These are phyloP conservation scores for Macrotrachela quadricornifera DNA, from an alignment of 1,140 invertebrate species.

Conservation along the genomic window DNA sequence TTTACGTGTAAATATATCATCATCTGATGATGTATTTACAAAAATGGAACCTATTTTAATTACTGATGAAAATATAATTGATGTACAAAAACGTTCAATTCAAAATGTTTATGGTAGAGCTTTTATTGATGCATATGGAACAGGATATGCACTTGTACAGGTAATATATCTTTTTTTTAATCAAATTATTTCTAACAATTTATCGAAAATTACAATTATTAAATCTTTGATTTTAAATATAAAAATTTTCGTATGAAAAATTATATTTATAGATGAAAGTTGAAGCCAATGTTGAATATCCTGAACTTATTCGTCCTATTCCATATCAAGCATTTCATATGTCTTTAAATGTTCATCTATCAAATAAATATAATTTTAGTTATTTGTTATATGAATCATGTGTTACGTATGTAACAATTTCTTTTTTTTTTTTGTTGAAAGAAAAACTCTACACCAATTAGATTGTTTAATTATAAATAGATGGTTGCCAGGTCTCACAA, in stretches of 20 bases:
- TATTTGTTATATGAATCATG: constrained; percentile 46
- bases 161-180: too few species aligned
- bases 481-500: constrained; percentile 58
- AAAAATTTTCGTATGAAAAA: too few species aligned
- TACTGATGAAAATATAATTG: constrained; percentile 1
- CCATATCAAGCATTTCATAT: constrained; percentile 44
- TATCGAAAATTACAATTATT: too few species aligned
- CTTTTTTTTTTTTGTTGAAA: too few species aligned
- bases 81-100: constrained; percentile 1
- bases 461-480: neutral
- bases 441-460: neutral
- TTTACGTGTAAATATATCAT: neutral
- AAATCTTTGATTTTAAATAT: too few species aligned
- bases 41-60: neutral
- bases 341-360: constrained; percentile 45
- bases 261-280: neutral
- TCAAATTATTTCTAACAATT: too few species aligned
- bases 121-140: constrained; percentile 63
- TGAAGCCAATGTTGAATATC: constrained; percentile 10
- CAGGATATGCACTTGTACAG: constrained; percentile 48
- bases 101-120: constrained; percentile 67
- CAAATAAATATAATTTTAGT: constrained; percentile 53
- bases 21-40: neutral
- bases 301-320: constrained; percentile 4
- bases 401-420: constrained; percentile 18